phyloP scores from a whole-genome alignment of 2,888 invertebrate species.

The Muschampia plurimacula region DNA sequence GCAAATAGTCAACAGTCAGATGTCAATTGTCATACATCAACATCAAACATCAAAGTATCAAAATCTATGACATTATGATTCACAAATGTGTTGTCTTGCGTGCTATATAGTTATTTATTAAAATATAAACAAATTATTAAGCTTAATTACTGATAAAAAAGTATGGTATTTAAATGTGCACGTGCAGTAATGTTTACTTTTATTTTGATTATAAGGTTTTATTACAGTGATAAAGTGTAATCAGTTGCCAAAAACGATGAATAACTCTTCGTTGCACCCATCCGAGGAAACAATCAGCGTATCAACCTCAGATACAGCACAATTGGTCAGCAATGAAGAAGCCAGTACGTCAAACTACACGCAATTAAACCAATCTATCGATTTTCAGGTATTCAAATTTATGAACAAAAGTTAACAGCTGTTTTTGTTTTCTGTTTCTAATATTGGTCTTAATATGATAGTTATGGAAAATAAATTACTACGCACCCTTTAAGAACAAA shows the following conservation, averaged over 20 bases:
- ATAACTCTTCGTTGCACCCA: constrained; percentile 51
- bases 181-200: background rate
- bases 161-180: background rate
- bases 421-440: background rate
- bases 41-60: too few species aligned
- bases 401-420: background rate
- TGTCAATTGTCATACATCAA: too few species aligned
- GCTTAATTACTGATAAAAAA: background rate
- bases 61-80: background rate
- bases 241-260: constrained; percentile 55
- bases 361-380: constrained; percentile 64
- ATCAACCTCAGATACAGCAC: constrained; percentile 73
- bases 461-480: too few species aligned
- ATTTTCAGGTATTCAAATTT: constrained; percentile 58
- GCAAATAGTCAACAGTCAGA: too few species aligned
- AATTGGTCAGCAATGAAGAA: constrained; percentile 69
- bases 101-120: background rate
- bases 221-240: background rate
- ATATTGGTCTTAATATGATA: background rate
- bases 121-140: background rate
- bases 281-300: constrained; percentile 61
- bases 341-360: constrained; percentile 71
- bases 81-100: background rate
- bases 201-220: background rate
- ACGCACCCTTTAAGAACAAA: background rate